These are phyloP conservation scores for Sisor rabdophorus DNA, from an alignment of 2,113 vertebrate species.

Conservation along the genomic window DNA sequence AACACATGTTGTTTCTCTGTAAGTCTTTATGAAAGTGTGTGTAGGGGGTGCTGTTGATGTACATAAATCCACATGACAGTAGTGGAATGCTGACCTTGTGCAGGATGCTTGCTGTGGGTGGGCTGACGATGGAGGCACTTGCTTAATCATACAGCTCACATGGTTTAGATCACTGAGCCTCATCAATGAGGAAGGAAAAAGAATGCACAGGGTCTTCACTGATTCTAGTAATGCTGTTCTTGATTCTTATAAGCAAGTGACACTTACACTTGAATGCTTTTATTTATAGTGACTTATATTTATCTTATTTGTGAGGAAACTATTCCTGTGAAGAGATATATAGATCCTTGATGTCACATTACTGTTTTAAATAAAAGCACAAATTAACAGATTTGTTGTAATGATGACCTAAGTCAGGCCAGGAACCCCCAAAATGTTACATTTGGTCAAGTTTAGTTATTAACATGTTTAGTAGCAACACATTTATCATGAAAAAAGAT, in stretches of 20 bases:
- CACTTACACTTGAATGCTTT: neutral
- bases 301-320: too few species aligned
- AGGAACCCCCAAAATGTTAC: too few species aligned
- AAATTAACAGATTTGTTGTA: too few species aligned
- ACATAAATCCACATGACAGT: slow-evolving; percentile 55
- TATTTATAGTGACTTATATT: too few species aligned
- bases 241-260: slow-evolving; percentile 5
- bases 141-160: slow-evolving; percentile 64
- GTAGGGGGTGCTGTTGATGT: slow-evolving; percentile 41
- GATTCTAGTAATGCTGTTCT: slow-evolving; percentile 1
- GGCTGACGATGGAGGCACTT: slow-evolving; percentile 54
- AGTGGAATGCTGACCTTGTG: slow-evolving; percentile 65
- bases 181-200: slow-evolving; percentile 57
- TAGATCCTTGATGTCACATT: too few species aligned
- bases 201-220: slow-evolving; percentile 39
- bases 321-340: too few species aligned
- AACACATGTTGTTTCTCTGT: slow-evolving; percentile 56
- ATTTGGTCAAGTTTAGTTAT: neutral
- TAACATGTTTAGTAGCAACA: neutral
- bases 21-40: slow-evolving; percentile 56
- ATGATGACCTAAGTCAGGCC: too few species aligned
- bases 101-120: slow-evolving; percentile 59
- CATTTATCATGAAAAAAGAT: neutral
- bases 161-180: slow-evolving; percentile 65
- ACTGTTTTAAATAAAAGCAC: too few species aligned